Conservation (phyloP, 2,113 vertebrate species). For the Myiopsitta monachus region DNA sequence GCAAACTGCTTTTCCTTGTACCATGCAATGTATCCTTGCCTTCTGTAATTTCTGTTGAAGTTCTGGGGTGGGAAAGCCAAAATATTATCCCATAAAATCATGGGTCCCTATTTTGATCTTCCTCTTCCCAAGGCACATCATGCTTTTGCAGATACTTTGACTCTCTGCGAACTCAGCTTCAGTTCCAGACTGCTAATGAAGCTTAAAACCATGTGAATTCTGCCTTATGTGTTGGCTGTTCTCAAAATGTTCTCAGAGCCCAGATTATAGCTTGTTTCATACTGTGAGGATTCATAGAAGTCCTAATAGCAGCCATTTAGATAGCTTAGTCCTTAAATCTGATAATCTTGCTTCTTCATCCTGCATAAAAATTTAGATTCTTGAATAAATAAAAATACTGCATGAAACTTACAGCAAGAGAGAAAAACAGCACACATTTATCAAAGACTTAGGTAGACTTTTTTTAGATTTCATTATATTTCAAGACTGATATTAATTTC, state of each 20-base stretch:
- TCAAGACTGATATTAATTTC: neutral
- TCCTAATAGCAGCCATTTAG: slow-evolving; percentile 13
- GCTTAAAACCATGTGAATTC: neutral
- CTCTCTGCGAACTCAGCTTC: neutral
- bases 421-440: neutral
- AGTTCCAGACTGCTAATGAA: slow-evolving; percentile 5
- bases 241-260: neutral
- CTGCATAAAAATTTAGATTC: neutral
- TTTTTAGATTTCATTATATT: neutral
- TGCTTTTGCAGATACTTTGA: neutral
- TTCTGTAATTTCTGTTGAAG: neutral
- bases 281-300: neutral
- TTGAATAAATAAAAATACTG: neutral
- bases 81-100: neutral
- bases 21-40: neutral
- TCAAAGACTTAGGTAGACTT: neutral
- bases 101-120: neutral
- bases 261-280: neutral
- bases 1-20: neutral
- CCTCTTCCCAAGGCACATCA: neutral
- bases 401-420: neutral
- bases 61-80: neutral
- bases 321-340: neutral
- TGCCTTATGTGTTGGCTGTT: neutral
- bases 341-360: neutral